phyloP scores from a whole-genome alignment of 2,888 invertebrate species.

The Coenonympha glycerion region DNA sequence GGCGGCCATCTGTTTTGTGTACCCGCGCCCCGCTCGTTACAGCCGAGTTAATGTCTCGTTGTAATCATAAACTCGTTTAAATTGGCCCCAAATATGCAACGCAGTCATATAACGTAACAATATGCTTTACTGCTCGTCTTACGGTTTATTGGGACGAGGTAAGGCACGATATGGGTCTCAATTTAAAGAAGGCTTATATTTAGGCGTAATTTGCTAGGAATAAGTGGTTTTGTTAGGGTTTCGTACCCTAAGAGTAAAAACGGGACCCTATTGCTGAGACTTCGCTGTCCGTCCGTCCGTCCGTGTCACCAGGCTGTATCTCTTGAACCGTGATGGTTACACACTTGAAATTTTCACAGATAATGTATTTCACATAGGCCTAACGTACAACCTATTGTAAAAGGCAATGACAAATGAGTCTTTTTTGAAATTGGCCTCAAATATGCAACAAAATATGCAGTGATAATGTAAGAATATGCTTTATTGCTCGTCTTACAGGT shows the following conservation, averaged over 20 bases:
- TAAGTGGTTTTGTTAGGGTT: no score
- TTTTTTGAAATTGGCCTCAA: constrained; percentile 24
- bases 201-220: no score
- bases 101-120: constrained; percentile 16
- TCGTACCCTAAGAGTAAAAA: no score
- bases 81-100: constrained; percentile 22
- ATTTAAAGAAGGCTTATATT: not conserved
- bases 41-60: constrained; percentile 22
- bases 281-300: no score
- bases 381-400: no score
- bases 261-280: no score
- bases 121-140: constrained; percentile 13
- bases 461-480: constrained; percentile 17
- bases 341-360: no score
- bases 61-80: constrained; percentile 26
- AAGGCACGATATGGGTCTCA: constrained; percentile 3
- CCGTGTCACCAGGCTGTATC: no score
- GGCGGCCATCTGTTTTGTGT: constrained; percentile 35
- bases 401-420: no score
- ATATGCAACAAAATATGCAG: no score
- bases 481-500: constrained; percentile 9
- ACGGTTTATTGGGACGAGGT: constrained; percentile 6
- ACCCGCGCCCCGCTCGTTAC: constrained; percentile 23
- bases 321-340: no score
- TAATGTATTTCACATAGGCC: no score